Evolutionary conservation across 2,797 vertebrate species (phyloP).

Genomic region (Eulemur coronatus): DNA sequence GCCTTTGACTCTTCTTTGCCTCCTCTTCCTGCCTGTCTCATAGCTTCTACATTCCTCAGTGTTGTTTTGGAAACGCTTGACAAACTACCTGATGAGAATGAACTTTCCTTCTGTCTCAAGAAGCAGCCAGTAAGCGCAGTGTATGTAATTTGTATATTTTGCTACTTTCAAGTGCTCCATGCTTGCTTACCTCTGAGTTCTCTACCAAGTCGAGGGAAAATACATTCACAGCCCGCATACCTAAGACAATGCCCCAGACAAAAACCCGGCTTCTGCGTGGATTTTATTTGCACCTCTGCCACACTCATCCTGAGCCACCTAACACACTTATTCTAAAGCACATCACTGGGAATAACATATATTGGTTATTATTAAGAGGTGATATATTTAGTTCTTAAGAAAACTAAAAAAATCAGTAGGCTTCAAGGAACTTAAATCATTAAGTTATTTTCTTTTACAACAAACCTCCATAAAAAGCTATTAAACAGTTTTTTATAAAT

Average conservation of each 20-base stretch:
- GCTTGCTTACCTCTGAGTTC: background rate
- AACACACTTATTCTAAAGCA: background rate
- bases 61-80: background rate
- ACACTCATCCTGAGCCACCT: background rate
- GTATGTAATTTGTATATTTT: background rate
- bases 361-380: slow-evolving; percentile 17
- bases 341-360: background rate
- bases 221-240: background rate
- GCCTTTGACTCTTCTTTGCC: background rate
- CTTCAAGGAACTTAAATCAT: background rate
- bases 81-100: background rate
- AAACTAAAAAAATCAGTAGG: background rate
- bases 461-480: background rate
- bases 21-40: background rate
- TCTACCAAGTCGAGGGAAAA: background rate
- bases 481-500: background rate
- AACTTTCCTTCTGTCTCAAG: background rate
- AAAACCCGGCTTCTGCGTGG: background rate
- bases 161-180: background rate
- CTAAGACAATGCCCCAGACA: background rate
- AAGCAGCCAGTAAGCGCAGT: background rate
- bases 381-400: slow-evolving; percentile 10
- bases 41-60: background rate
- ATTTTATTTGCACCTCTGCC: background rate
- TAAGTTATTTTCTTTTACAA: background rate